A percentile compares a stretch with the other conserved stretches of the same genome.
Evolutionary conservation across 2,797 vertebrate species (phyloP).

Genomic region (Acipenser oxyrinchus): DNA sequence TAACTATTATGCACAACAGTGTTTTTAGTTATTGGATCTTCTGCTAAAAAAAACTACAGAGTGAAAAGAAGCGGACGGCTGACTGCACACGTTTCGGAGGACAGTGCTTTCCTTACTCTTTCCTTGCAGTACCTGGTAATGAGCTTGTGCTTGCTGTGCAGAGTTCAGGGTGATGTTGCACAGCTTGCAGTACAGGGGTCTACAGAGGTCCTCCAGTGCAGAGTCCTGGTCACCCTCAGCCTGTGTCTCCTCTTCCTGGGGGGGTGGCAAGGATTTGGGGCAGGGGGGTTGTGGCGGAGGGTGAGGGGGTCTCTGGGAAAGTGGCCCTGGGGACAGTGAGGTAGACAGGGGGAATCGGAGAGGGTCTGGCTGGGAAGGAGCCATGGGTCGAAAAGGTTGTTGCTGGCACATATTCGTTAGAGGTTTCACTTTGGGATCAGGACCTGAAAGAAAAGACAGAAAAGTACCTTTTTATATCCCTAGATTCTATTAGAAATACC

Average conservation of each 20-base stretch:
- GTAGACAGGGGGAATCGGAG: constrained; percentile 44
- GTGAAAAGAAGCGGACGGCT: too few species aligned
- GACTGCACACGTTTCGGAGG: too few species aligned
- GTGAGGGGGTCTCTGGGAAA: constrained; percentile 49
- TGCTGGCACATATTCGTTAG: constrained; percentile 61
- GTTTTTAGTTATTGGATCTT: too few species aligned
- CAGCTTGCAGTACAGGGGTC: constrained; percentile 93
- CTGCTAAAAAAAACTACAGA: too few species aligned
- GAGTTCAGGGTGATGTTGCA: constrained; percentile 97
- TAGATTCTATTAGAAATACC: too few species aligned
- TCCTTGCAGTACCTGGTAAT: constrained; percentile 78
- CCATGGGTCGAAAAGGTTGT: constrained; percentile 51
- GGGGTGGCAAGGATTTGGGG: constrained; percentile 41
- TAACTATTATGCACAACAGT: too few species aligned
- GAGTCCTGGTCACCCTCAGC: constrained; percentile 72
- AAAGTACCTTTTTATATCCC: background rate
- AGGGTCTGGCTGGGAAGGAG: constrained; percentile 43
- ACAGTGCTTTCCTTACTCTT: too few species aligned
- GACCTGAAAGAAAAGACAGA: constrained; percentile 42
- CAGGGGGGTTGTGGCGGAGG: constrained; percentile 48
- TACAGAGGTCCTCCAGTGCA: constrained; percentile 86
- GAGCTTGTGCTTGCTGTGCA: constrained; percentile 92
- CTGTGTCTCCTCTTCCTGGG: constrained; percentile 69
- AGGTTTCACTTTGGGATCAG: constrained; percentile 58
- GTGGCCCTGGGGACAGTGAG: constrained; percentile 41